These are phyloP conservation scores for Ammospiza caudacuta DNA, from an alignment of 2,113 vertebrate species.

Conservation along the genomic window DNA sequence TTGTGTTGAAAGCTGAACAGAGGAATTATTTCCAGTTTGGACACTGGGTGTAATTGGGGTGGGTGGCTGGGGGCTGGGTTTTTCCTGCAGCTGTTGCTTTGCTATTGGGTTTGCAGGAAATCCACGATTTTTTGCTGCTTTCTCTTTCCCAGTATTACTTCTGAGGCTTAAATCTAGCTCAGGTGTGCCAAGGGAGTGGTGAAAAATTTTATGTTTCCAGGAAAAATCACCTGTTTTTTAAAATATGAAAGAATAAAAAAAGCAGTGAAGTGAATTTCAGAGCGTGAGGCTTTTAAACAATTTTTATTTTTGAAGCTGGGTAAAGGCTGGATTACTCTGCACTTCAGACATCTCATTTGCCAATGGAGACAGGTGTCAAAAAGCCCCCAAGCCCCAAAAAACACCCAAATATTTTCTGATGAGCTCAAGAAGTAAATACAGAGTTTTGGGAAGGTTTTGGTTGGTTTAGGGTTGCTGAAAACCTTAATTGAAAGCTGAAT, in stretches of 20 bases:
- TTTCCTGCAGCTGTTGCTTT: background rate
- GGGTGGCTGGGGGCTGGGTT: background rate
- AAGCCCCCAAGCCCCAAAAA: rapidly evolving
- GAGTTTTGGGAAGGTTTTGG: background rate
- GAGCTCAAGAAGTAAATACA: background rate
- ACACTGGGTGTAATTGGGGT: background rate
- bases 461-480: background rate
- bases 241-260: background rate
- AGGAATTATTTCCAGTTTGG: background rate
- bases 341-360: background rate
- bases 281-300: background rate
- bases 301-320: too few relatives aligned
- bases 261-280: background rate
- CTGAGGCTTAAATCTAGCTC: background rate
- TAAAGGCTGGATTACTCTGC: background rate
- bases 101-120: background rate
- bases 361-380: background rate
- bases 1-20: background rate
- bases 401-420: background rate
- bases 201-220: background rate
- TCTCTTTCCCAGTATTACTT: background rate
- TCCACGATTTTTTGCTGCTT: rapidly evolving
- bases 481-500: background rate
- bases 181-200: background rate
- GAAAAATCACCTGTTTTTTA: background rate